These are phyloP conservation scores for Orientallactaga sibirica DNA, from an alignment of 2,797 vertebrate genomes.

Conservation along the genomic window DNA sequence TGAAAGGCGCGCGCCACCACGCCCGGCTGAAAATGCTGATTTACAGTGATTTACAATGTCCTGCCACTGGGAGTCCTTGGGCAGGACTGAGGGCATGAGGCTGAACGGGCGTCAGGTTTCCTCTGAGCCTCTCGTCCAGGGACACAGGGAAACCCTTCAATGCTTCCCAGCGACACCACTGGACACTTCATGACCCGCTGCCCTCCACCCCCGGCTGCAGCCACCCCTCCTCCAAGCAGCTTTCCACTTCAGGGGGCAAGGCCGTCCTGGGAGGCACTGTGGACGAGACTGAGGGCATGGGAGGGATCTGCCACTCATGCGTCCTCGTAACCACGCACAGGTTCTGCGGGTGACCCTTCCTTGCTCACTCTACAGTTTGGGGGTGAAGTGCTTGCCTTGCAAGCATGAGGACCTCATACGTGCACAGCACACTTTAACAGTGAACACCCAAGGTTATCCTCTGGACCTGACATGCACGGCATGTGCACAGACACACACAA, in stretches of 20 bases:
- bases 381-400: too few relatives aligned
- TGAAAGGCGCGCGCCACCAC: too few relatives aligned
- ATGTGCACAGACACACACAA: too few relatives aligned
- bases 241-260: neutral
- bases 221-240: neutral
- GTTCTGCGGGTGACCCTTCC: neutral
- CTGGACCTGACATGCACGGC: too few relatives aligned
- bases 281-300: neutral
- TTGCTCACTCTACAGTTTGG: neutral
- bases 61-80: neutral
- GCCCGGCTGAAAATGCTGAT: neutral
- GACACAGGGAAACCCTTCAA: too few relatives aligned
- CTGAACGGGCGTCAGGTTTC: neutral
- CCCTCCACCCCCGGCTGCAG: neutral
- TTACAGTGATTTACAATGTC: neutral
- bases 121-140: neutral
- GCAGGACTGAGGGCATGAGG: conserved; percentile 1
- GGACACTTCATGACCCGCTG: neutral
- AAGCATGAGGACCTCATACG: too few relatives aligned
- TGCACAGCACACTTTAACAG: too few relatives aligned
- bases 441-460: too few relatives aligned
- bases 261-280: too few relatives aligned
- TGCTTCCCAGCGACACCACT: too few relatives aligned
- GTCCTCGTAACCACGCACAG: neutral
- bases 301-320: neutral